Evolutionary conservation across 1,140 invertebrate species (phyloP).

Genomic region (Zaprionus capensis): DNA sequence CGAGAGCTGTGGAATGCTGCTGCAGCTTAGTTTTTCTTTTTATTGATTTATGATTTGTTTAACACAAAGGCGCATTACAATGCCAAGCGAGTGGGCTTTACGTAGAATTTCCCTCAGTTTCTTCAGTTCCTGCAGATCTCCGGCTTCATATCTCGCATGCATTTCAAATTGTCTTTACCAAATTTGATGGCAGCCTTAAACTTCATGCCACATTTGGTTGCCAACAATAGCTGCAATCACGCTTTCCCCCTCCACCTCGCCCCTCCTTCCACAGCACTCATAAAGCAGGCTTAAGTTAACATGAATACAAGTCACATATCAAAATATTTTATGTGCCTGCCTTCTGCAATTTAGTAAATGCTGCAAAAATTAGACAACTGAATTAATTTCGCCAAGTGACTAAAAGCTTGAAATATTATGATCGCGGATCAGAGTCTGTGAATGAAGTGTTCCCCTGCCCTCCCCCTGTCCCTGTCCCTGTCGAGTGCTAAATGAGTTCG

Average conservation of each 20-base stretch:
- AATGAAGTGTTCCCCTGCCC: constrained; percentile 19
- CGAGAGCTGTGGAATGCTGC: constrained; percentile 59
- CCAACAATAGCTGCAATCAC: constrained; percentile 83
- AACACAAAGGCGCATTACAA: constrained; percentile 81
- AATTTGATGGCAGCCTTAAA: constrained; percentile 82
- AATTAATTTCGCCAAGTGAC: constrained; percentile 75
- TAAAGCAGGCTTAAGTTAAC: constrained; percentile 83
- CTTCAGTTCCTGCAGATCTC: not conserved
- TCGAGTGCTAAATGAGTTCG: constrained; percentile 51
- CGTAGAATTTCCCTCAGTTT: constrained; percentile 67
- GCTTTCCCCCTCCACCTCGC: constrained; percentile 20
- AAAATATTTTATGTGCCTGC: constrained; percentile 77
- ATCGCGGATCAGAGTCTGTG: constrained; percentile 48
- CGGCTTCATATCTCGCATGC: constrained; percentile 48
- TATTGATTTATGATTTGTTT: constrained; percentile 83
- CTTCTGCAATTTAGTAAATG: constrained; percentile 72
- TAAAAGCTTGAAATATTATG: constrained; percentile 80
- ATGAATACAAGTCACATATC: constrained; percentile 79
- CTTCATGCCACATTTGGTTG: constrained; percentile 78
- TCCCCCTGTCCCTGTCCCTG: not conserved
- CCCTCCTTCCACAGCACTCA: constrained; percentile 39
- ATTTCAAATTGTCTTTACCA: constrained; percentile 81
- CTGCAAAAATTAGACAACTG: constrained; percentile 79
- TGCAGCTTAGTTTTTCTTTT: constrained; percentile 78
- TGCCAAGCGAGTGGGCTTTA: constrained; percentile 66